These are phyloP conservation scores for Lycodopsis pacificus DNA, from an alignment of 2,797 vertebrate genomes.

Conservation along the genomic window DNA sequence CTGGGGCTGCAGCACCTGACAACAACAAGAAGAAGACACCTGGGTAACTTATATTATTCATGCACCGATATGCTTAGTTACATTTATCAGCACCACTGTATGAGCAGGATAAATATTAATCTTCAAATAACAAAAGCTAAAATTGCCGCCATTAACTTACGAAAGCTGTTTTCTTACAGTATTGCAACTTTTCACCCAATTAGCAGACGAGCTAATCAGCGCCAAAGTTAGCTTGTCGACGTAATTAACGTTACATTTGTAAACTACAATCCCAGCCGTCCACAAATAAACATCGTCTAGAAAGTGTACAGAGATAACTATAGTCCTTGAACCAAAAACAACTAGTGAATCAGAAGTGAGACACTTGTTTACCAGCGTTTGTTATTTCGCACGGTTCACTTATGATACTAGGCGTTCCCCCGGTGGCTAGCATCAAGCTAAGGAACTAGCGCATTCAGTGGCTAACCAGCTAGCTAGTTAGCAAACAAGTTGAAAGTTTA, in stretches of 20 bases:
- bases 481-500: conserved; percentile 78
- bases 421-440: conserved; percentile 74
- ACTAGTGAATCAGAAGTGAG: not conserved
- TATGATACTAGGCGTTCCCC: conserved; percentile 80
- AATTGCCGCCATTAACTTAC: not conserved
- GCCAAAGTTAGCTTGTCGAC: conserved; percentile 60
- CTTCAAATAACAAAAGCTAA: not conserved
- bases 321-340: not conserved
- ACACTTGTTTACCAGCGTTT: not conserved
- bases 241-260: conserved; percentile 42
- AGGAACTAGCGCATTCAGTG: conserved; percentile 77
- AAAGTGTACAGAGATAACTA: not conserved
- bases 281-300: not conserved
- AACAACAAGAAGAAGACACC: conserved; percentile 45
- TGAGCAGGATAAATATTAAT: fast-evolving
- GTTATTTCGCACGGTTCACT: conserved; percentile 32
- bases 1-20: conserved; percentile 84
- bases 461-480: conserved; percentile 77
- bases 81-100: not conserved
- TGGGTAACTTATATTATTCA: conserved; percentile 22
- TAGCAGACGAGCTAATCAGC: conserved; percentile 64
- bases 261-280: not conserved
- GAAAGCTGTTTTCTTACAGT: not conserved
- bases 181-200: conserved; percentile 14
- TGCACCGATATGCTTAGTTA: not conserved